Evolutionary conservation across 2,888 invertebrate genomes (phyloP).

Genomic region (Eumerus sabulonum): DNA sequence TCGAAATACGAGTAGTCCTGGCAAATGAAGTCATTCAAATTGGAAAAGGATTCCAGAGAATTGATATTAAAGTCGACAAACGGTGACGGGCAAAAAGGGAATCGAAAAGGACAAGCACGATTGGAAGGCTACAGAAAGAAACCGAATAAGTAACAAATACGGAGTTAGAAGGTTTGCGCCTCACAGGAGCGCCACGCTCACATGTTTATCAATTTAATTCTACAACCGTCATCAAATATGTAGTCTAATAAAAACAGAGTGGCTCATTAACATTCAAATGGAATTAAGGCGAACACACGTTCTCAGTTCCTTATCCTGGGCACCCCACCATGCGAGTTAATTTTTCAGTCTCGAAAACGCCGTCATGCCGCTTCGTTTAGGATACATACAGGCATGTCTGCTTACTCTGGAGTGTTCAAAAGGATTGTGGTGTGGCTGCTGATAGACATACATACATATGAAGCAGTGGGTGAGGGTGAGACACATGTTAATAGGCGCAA

Average conservation of each 20-base stretch:
- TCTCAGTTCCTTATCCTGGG: conserved; percentile 21
- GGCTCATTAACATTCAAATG: conserved; percentile 68
- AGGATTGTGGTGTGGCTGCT: conserved; percentile 26
- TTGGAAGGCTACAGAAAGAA: conserved; percentile 1
- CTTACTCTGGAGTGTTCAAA: not conserved
- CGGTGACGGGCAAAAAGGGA: not conserved
- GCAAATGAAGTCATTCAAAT: conserved; percentile 46
- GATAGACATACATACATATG: conserved; percentile 21
- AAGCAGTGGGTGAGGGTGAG: not conserved
- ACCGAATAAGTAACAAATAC: conserved; percentile 49
- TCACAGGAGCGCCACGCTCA: not conserved
- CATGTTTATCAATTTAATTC: conserved; percentile 63
- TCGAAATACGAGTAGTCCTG: conserved; percentile 28
- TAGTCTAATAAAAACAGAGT: conserved; percentile 61
- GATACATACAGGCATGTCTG: not conserved
- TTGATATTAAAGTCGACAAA: too few relatives aligned
- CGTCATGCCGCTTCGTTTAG: not conserved
- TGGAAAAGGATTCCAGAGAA: conserved; percentile 33
- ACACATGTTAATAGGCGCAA: not conserved
- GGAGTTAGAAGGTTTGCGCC: not conserved
- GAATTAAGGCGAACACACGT: conserved; percentile 55
- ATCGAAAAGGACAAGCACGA: conserved; percentile 26
- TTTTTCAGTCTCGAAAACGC: too few relatives aligned
- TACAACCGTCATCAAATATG: conserved; percentile 51
- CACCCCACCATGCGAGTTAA: not conserved